Percentiles rank a stretch among this genome's conserved stretches.
Conservation (phyloP, 2,797 vertebrate species). For the Vultur gryphus region DNA sequence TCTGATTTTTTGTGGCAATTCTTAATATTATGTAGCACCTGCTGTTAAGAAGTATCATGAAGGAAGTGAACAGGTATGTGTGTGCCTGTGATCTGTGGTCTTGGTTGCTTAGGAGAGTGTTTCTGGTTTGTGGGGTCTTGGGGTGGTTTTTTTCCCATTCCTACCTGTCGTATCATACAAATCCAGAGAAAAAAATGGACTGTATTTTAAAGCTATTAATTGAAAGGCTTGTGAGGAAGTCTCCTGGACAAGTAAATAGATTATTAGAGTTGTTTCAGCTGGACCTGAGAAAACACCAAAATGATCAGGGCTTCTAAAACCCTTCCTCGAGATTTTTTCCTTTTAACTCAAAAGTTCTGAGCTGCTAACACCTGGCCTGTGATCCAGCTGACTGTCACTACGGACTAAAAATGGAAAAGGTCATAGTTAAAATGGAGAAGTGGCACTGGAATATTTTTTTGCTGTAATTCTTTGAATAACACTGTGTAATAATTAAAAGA, state of each 20-base stretch:
- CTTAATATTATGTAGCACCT: not conserved
- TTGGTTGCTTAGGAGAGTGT: not conserved
- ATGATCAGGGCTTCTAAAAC: not conserved
- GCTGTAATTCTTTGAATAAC: not conserved
- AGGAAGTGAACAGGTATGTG: not conserved
- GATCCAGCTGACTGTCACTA: not conserved
- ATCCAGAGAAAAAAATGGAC: not conserved
- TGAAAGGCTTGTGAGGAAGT: not conserved
- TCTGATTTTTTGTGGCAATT: not conserved
- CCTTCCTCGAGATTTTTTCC: not conserved
- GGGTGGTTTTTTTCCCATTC: not conserved
- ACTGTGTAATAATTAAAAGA: not conserved
- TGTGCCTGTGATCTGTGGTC: not conserved
- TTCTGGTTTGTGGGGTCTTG: not conserved
- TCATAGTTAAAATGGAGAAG: not conserved
- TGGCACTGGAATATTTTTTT: not conserved
- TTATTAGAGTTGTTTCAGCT: not conserved
- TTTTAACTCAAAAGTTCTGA: not conserved
- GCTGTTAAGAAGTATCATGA: not conserved
- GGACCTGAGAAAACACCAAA: not conserved
- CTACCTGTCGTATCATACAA: not conserved
- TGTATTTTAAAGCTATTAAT: not conserved
- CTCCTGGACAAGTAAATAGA: not conserved
- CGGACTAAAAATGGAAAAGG: not conserved
- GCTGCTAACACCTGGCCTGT: not conserved